Percentiles rank a stretch among this genome's conserved stretches.
Evolutionary conservation across 2,797 vertebrate species (phyloP).

Genomic region (Potorous gilbertii): DNA sequence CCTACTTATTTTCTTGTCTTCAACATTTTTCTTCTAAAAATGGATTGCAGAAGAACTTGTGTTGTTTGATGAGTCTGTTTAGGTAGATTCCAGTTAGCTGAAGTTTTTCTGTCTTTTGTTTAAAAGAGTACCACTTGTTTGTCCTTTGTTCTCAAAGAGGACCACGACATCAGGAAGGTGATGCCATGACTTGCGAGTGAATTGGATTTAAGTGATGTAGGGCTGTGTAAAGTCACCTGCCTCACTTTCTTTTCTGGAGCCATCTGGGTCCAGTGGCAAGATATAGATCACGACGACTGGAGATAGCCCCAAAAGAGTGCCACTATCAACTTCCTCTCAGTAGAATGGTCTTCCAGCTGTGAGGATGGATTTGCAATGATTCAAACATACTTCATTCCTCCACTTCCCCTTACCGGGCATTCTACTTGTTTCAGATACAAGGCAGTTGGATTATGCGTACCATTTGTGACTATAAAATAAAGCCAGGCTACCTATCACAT

Average conservation of each 20-base stretch:
- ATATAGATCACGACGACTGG: no score
- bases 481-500: not conserved
- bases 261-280: no score
- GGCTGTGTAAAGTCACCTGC: no score
- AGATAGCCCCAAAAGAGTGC: not conserved
- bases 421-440: not conserved
- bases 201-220: no score
- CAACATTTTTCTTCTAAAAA: not conserved
- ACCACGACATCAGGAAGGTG: no score
- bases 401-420: not conserved
- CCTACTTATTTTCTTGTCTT: not conserved
- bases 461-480: not conserved
- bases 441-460: not conserved
- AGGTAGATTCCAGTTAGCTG: not conserved
- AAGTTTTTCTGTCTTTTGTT: not conserved
- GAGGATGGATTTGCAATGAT: not conserved
- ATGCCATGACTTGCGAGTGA: no score
- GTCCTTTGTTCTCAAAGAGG: no score
- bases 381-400: not conserved
- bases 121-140: not conserved
- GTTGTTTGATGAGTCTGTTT: not conserved
- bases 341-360: not conserved
- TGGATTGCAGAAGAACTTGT: not conserved
- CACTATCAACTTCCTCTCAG: not conserved
- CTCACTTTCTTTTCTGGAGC: no score